phyloP scores from a whole-genome alignment of 2,888 invertebrate species.

The Eupithecia tripunctaria region DNA sequence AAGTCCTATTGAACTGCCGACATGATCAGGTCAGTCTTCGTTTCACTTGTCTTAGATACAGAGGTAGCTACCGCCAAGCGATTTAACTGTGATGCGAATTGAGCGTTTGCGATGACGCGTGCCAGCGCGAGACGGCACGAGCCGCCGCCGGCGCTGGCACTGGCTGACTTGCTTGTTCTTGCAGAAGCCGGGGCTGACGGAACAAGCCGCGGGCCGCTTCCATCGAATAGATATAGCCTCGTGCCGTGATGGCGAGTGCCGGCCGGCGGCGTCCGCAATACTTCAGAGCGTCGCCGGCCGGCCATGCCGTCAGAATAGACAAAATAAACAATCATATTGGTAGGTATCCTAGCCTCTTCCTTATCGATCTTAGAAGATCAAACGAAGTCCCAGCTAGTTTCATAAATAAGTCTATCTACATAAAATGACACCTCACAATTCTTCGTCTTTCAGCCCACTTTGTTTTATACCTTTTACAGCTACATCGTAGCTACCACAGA shows the following conservation, averaged over 20 bases:
- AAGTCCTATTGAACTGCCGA: conserved; percentile 77
- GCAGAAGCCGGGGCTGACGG: conserved; percentile 79
- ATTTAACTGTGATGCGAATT: conserved; percentile 70
- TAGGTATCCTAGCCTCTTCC: background rate
- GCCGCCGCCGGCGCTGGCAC: conserved; percentile 59
- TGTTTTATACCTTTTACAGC: background rate
- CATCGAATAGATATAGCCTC: conserved; percentile 81
- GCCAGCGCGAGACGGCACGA: conserved; percentile 50
- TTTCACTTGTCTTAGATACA: background rate
- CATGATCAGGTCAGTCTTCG: conserved; percentile 66
- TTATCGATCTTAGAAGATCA: background rate
- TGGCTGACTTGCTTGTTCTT: conserved; percentile 79
- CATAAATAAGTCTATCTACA: background rate
- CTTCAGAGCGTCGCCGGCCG: conserved; percentile 72
- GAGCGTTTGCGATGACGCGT: conserved; percentile 61
- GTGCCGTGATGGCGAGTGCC: conserved; percentile 73
- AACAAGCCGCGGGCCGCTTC: conserved; percentile 73
- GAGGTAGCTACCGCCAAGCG: conserved; percentile 62
- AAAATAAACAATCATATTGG: background rate
- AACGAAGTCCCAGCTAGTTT: background rate
- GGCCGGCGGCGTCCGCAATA: conserved; percentile 78
- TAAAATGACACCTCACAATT: background rate
- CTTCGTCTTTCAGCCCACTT: background rate
- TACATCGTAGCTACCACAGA: no score
- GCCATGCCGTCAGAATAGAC: conserved; percentile 33